Evolutionary conservation across 2,113 vertebrate genomes (phyloP).

Genomic region (Apteryx mantelli): DNA sequence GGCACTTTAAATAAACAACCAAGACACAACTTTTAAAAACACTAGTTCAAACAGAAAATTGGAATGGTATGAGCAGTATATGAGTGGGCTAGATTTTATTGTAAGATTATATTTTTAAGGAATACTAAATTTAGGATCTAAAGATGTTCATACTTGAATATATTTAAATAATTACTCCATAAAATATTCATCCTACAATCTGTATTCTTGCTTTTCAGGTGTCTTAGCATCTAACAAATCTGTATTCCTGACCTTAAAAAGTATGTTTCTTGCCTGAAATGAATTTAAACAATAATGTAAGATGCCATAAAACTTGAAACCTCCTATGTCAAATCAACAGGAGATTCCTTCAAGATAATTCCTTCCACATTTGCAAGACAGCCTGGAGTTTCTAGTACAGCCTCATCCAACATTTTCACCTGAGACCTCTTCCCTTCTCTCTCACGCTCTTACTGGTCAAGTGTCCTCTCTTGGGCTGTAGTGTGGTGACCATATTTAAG

Average conservation of each 20-base stretch:
- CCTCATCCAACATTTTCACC: not conserved
- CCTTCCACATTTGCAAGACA: not conserved
- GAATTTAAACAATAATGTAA: slow-evolving; percentile 66
- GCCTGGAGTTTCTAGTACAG: not conserved
- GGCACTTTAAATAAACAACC: not conserved
- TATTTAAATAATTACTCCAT: slow-evolving; percentile 72
- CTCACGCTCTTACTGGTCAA: not conserved
- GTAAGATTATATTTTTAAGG: slow-evolving; percentile 61
- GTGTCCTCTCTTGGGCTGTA: not conserved
- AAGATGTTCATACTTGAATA: slow-evolving; percentile 68
- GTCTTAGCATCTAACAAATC: slow-evolving; percentile 62
- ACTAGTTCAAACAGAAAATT: not conserved
- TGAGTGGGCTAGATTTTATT: slow-evolving; percentile 40
- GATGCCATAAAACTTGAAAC: slow-evolving; percentile 60
- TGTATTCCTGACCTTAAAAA: slow-evolving; percentile 70
- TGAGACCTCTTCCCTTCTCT: not conserved
- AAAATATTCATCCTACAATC: slow-evolving; percentile 73
- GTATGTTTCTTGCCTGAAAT: slow-evolving; percentile 65
- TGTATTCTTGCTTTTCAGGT: slow-evolving; percentile 71
- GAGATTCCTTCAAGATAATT: slow-evolving; percentile 25
- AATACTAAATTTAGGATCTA: slow-evolving; percentile 71
- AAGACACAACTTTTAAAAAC: not conserved
- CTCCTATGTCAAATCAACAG: slow-evolving; percentile 25
- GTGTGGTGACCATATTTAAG: not conserved
- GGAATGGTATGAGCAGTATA: not conserved